phyloP scores from a whole-genome alignment of 2,113 vertebrate species.

The Phrynosoma blainvillii region DNA sequence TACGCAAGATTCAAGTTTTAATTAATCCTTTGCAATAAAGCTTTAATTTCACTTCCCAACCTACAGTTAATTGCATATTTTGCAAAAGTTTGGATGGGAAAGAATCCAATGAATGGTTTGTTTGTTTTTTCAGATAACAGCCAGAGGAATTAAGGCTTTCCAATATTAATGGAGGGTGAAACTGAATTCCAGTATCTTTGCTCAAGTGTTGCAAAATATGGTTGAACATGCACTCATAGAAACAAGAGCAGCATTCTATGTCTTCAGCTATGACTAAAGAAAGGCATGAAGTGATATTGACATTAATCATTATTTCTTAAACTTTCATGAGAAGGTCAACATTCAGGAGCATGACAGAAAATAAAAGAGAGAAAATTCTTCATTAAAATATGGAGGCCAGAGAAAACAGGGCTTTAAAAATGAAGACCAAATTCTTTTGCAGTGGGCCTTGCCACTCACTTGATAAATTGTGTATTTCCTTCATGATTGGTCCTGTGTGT shows the following conservation, averaged over 20 bases:
- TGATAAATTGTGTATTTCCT: background rate
- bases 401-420: background rate
- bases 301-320: background rate
- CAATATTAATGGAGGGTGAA: background rate
- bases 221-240: background rate
- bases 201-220: background rate
- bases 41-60: slow-evolving; percentile 20
- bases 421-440: background rate
- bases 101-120: background rate
- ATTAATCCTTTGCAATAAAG: background rate
- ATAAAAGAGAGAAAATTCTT: background rate
- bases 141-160: background rate
- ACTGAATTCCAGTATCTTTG: background rate
- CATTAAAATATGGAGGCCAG: background rate
- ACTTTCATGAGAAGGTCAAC: background rate
- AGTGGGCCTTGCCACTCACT: background rate
- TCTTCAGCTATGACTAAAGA: background rate
- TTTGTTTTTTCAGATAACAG: background rate
- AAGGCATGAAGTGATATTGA: background rate
- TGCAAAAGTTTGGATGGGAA: background rate
- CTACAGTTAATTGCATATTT: background rate
- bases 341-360: background rate
- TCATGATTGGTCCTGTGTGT: background rate
- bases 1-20: background rate
- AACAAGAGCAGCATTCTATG: background rate